Conservation (phyloP, 2,113 vertebrate genomes). For the Thunnus maccoyii region DNA sequence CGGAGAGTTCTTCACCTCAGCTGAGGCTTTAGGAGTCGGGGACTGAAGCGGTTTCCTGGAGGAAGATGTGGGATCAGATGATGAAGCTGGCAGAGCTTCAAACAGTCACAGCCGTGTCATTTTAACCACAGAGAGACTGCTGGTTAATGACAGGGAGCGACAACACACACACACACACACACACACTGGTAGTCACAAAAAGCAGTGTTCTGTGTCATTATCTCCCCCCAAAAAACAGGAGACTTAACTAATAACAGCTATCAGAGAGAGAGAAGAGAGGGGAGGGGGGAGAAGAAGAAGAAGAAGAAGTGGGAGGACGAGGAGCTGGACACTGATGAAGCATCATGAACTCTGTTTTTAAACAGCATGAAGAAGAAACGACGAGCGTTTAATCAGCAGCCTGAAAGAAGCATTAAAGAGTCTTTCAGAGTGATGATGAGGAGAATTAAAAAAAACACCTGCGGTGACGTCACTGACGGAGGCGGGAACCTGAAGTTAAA, state of each 20-base stretch:
- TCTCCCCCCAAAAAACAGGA: slow-evolving; percentile 16
- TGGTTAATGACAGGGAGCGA: slow-evolving; percentile 62
- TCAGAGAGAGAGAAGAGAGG: slow-evolving; percentile 9
- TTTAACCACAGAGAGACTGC: slow-evolving; percentile 22
- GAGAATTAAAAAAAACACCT: too few relatives aligned
- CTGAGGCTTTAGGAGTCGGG: too few relatives aligned
- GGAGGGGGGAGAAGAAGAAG: neutral
- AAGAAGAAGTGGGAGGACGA: neutral
- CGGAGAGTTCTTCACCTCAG: too few relatives aligned
- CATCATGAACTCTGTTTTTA: too few relatives aligned
- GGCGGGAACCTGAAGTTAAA: too few relatives aligned
- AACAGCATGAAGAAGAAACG: too few relatives aligned
- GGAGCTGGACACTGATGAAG: neutral
- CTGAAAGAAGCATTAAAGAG: too few relatives aligned
- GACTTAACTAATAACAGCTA: slow-evolving; percentile 61
- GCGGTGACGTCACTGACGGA: too few relatives aligned
- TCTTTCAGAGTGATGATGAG: too few relatives aligned
- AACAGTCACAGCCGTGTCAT: slow-evolving; percentile 16
- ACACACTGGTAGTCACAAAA: neutral
- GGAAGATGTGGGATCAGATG: slow-evolving; percentile 45
- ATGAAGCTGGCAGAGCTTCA: slow-evolving; percentile 25
- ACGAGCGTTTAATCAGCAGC: too few relatives aligned
- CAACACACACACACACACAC: slow-evolving; percentile 1
- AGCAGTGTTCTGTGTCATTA: slow-evolving; percentile 32
- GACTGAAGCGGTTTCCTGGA: neutral